These are phyloP conservation scores for Danio kyathit DNA, from an alignment of 2,797 vertebrate species.

Conservation along the genomic window DNA sequence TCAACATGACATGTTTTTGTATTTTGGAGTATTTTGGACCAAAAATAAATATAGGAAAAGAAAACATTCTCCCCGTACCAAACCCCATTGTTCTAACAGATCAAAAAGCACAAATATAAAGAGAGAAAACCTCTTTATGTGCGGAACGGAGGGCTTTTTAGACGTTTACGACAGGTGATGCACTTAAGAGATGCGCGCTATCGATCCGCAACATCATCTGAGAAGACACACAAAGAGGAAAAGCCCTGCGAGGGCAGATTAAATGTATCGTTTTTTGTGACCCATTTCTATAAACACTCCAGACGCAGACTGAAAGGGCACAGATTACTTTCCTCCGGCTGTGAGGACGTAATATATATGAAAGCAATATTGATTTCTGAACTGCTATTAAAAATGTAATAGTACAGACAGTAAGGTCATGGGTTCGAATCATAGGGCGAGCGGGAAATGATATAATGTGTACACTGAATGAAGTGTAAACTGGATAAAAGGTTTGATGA, in stretches of 20 bases:
- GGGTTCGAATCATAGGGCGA: too few relatives aligned
- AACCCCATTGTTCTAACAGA: too few relatives aligned
- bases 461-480: too few relatives aligned
- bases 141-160: conserved; percentile 13
- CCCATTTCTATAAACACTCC: conserved; percentile 11
- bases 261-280: neutral
- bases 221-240: conserved; percentile 5
- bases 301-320: neutral
- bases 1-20: too few relatives aligned
- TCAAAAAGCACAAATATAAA: too few relatives aligned
- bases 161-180: neutral
- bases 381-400: neutral
- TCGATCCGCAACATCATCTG: conserved; percentile 25
- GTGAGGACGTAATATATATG: neutral
- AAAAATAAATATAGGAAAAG: too few relatives aligned
- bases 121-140: conserved; percentile 13
- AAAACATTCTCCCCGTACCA: too few relatives aligned
- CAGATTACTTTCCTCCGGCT: neutral
- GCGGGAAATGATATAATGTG: too few relatives aligned
- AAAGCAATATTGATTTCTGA: neutral
- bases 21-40: too few relatives aligned
- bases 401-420: too few relatives aligned
- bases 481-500: too few relatives aligned
- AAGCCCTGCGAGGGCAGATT: neutral
- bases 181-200: conserved; percentile 21